Percentiles rank a stretch among this genome's conserved stretches.
These are phyloP conservation scores for Neoniphon sammara DNA, from an alignment of 2,797 vertebrate species.

Conservation along the genomic window DNA sequence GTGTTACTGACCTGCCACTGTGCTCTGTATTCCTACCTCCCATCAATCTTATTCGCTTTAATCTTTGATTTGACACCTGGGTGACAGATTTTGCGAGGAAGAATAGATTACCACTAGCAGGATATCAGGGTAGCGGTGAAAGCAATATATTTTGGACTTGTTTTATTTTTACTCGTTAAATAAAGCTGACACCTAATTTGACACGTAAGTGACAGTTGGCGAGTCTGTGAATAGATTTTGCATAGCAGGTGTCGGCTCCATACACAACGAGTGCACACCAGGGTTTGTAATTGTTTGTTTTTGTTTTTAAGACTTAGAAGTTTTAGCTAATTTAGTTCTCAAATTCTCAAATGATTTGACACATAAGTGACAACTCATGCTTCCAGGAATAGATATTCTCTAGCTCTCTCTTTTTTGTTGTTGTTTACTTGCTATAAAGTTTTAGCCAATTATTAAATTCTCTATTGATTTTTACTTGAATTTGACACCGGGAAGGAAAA, in stretches of 20 bases:
- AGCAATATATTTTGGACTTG: constrained; percentile 51
- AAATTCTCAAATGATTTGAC: constrained; percentile 14
- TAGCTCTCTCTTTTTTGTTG: neutral
- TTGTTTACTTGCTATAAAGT: neutral
- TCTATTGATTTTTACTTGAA: neutral
- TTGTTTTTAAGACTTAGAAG: constrained; percentile 16
- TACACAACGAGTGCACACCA: constrained; percentile 20
- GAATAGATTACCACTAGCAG: constrained; percentile 16
- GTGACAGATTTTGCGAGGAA: constrained; percentile 42
- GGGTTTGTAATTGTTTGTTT: constrained; percentile 6
- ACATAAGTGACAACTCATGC: constrained; percentile 5
- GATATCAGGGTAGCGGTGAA: constrained; percentile 14
- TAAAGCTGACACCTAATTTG: constrained; percentile 49
- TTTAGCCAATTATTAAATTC: neutral
- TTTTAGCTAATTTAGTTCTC: constrained; percentile 13
- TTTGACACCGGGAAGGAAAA: neutral
- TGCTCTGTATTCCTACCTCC: neutral
- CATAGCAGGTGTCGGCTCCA: constrained; percentile 34
- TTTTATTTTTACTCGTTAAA: constrained; percentile 54
- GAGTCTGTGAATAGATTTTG: constrained; percentile 40
- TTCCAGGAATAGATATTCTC: constrained; percentile 23
- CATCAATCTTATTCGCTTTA: constrained; percentile 27
- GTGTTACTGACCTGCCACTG: constrained; percentile 23
- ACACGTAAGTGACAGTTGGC: constrained; percentile 54
- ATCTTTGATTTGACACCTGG: constrained; percentile 21